Conservation (phyloP, 2,797 vertebrate species). For the Anomalospiza imberbis region DNA sequence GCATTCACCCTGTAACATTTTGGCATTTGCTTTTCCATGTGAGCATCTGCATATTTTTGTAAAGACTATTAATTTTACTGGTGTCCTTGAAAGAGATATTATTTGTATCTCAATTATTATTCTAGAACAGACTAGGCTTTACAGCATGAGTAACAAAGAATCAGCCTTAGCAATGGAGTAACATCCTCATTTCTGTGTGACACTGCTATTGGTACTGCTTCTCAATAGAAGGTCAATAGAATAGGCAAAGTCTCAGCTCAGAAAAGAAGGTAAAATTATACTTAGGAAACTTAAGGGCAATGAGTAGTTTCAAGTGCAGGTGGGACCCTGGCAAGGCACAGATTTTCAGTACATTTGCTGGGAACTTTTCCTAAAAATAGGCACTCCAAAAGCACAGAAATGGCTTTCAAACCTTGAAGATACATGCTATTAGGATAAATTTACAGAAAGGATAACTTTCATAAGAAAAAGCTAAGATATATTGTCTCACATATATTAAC, state of each 20-base stretch:
- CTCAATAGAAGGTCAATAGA: background rate
- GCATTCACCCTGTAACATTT: background rate
- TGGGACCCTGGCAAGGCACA: background rate
- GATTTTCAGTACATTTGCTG: background rate
- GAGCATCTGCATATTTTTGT: accelerated
- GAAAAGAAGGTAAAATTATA: background rate
- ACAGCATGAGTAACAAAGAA: background rate
- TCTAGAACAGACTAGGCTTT: background rate
- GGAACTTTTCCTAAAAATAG: background rate
- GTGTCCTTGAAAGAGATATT: background rate
- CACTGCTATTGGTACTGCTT: background rate
- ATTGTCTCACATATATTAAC: background rate
- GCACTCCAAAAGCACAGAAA: background rate
- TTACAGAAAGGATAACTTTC: background rate
- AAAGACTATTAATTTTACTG: background rate
- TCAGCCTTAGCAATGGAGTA: background rate
- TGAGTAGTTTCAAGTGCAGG: background rate
- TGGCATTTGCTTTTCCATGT: background rate
- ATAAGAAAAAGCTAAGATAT: background rate
- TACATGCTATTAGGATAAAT: background rate
- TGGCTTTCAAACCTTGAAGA: background rate
- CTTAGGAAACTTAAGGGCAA: background rate
- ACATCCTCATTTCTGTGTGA: background rate
- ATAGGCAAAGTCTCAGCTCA: background rate
- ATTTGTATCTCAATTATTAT: background rate